phyloP scores from a whole-genome alignment of 1,140 invertebrate species.

The Popillia japonica region DNA sequence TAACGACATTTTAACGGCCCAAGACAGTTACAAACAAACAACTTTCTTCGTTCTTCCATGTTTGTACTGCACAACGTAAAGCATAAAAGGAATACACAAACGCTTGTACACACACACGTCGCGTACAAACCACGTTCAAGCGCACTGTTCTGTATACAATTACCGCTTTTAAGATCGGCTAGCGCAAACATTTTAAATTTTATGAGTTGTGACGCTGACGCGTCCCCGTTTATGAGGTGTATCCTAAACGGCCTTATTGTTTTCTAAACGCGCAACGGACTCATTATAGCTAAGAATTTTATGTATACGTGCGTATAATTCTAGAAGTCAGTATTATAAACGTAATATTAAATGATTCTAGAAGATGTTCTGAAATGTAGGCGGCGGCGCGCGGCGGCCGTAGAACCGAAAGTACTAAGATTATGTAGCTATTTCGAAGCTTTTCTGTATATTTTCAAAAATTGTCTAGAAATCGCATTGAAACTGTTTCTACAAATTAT shows the following conservation, averaged over 20 bases:
- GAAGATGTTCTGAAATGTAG: too few relatives aligned
- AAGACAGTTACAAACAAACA: conserved; percentile 2
- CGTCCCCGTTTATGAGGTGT: conserved; percentile 27
- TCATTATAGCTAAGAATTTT: conserved; percentile 2
- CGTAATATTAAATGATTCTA: too few relatives aligned
- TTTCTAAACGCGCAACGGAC: conserved; percentile 30
- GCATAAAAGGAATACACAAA: conserved; percentile 9
- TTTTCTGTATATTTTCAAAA: too few relatives aligned
- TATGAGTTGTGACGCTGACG: conserved; percentile 19
- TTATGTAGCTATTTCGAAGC: too few relatives aligned
- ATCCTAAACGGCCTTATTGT: conserved; percentile 28
- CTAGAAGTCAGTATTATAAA: background rate
- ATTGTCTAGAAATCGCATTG: too few relatives aligned
- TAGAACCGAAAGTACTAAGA: too few relatives aligned
- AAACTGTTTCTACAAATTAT: too few relatives aligned
- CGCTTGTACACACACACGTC: background rate
- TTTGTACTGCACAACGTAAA: background rate
- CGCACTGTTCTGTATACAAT: conserved; percentile 22
- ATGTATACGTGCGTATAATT: conserved; percentile 2
- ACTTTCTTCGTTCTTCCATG: conserved; percentile 29
- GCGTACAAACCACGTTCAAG: background rate
- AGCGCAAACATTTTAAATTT: conserved; percentile 27
- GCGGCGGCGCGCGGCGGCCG: too few relatives aligned
- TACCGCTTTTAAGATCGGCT: conserved; percentile 23
- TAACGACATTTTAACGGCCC: conserved; percentile 15